Evolutionary conservation across 2,113 vertebrate species (phyloP).

Genomic region (Bubo blakistoni): DNA sequence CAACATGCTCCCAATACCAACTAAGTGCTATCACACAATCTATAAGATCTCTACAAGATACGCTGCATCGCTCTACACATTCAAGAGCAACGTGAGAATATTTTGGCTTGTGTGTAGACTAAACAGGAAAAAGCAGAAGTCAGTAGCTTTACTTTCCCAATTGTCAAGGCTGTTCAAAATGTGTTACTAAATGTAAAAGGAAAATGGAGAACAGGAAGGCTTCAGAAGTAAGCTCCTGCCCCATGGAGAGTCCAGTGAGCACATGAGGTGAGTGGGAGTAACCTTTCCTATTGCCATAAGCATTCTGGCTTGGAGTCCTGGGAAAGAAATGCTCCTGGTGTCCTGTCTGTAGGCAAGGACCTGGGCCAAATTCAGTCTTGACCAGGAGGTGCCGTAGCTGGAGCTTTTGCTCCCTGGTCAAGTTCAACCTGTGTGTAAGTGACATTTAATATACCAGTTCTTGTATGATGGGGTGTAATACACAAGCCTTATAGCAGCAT

Average conservation of each 20-base stretch:
- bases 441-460: neutral
- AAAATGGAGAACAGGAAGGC: neutral
- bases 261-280: neutral
- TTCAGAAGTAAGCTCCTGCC: neutral
- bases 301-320: neutral
- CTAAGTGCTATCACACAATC: conserved; percentile 69
- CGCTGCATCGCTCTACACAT: neutral
- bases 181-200: neutral
- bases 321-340: neutral
- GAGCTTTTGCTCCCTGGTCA: neutral
- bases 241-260: neutral
- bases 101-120: neutral
- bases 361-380: neutral
- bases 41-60: conserved; percentile 65
- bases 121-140: neutral
- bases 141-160: neutral
- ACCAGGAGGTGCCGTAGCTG: neutral
- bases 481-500: neutral
- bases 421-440: neutral
- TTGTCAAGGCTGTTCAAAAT: neutral
- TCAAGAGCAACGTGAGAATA: neutral
- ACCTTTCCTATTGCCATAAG: neutral
- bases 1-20: conserved; percentile 55
- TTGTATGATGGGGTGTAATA: too few species aligned
- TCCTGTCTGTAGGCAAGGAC: neutral